These are phyloP conservation scores for Globia sparganii DNA, from an alignment of 2,888 invertebrate species.

Conservation along the genomic window DNA sequence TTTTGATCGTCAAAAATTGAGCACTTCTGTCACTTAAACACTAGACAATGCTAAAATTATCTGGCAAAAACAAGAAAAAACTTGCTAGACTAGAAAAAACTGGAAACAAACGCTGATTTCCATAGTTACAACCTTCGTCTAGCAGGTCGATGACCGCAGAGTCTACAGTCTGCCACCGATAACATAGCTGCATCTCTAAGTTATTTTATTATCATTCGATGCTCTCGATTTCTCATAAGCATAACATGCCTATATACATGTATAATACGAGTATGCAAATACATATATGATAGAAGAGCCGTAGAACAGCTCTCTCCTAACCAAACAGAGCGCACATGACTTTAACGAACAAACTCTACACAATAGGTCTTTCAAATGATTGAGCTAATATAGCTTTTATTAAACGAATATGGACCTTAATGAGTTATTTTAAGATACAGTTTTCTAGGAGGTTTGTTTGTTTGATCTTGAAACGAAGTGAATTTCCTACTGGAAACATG, in stretches of 20 bases:
- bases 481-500: constrained; percentile 18
- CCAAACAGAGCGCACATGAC: constrained; percentile 56
- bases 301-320: constrained; percentile 61
- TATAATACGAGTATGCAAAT: constrained; percentile 61
- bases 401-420: constrained; percentile 43
- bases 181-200: constrained; percentile 14
- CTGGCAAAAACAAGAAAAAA: neutral
- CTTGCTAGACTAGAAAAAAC: constrained; percentile 3
- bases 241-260: constrained; percentile 12
- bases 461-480: constrained; percentile 14
- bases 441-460: constrained; percentile 8
- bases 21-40: neutral
- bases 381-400: constrained; percentile 48
- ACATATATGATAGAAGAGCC: constrained; percentile 37
- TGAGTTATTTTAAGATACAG: constrained; percentile 2
- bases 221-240: constrained; percentile 44
- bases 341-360: constrained; percentile 62
- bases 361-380: constrained; percentile 59
- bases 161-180: constrained; percentile 12
- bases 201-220: constrained; percentile 17
- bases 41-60: neutral
- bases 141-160: constrained; percentile 21
- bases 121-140: neutral
- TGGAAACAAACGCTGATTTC: constrained; percentile 15
- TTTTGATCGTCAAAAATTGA: neutral